Evolutionary conservation across 1,140 invertebrate genomes (phyloP), one percentile per base, ranked within the genome.

Genomic region (Drosophila jambulina): DNA sequence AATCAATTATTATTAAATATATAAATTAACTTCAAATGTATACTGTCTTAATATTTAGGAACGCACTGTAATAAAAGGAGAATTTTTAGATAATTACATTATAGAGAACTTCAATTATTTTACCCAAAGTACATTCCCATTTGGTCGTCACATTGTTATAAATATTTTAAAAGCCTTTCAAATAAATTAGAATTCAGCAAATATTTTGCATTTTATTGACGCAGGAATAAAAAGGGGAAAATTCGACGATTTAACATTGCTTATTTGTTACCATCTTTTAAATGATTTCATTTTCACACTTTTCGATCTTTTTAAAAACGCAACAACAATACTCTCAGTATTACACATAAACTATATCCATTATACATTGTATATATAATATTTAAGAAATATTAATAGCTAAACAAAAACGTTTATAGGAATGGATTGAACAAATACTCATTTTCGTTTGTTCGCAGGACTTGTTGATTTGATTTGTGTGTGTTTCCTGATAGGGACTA

Each of bases 331-430:
- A 87, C 85, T 84, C 74, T 80, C 77, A 84, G 80, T 87, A 87
- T 88, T 88, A 88, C 65, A 88, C 65, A 87, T 80, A 88, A 82
- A 87, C 84, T 88, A 87, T 87, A 88, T 88, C 75, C 80, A 84
- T 87, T 90, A 80, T 88, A 86, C 83, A 86, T 70, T 81, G 80
- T 82, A 63, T 71, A 70, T 79, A 75, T 78, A 79, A 54, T 54
- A 54, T 23, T 23, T 38, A 56, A 56, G 80, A 77, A 72, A 84
- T 77, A 75, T 76, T 83, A 83, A 64, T 80, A 71, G 56, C 84
- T 87, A 80, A 69, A 69, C 68, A 88, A 80, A 82, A 72, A 61
- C 56, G 54, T 87, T 87, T 64, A 45, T 84, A 90, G 84, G 85
- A 88, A 88, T 88, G 84, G 69, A 84, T 81, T 75, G 61, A 81